These are phyloP conservation scores for Ophion obscuratus DNA, from an alignment of 2,888 invertebrate genomes.

Conservation along the genomic window DNA sequence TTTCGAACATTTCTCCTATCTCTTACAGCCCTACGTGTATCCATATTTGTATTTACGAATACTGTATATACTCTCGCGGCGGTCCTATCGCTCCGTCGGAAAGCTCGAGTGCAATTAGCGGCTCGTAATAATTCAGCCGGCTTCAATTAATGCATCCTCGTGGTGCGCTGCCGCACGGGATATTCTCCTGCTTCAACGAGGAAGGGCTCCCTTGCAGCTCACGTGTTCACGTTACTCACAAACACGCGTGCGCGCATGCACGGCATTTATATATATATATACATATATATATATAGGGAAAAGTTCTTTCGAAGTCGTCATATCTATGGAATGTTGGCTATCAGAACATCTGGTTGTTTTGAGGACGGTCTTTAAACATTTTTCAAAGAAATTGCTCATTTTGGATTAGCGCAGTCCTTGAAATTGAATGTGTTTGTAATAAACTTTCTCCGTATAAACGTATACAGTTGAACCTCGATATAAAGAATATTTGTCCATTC, in stretches of 20 bases:
- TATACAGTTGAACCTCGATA: no score
- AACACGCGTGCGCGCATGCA: constrained; percentile 5
- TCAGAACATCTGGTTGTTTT: background rate
- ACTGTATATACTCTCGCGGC: background rate
- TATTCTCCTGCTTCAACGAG: constrained; percentile 29
- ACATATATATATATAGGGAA: no score
- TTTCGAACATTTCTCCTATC: constrained; percentile 8
- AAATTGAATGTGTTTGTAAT: background rate
- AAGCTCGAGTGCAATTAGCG: constrained; percentile 79
- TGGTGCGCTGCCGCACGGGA: constrained; percentile 60
- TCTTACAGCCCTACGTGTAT: background rate
- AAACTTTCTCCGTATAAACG: no score
- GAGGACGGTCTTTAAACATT: background rate
- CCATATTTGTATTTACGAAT: background rate
- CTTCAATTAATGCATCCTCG: constrained; percentile 80
- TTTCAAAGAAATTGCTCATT: background rate
- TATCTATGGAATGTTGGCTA: constrained; percentile 3
- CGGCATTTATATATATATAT: constrained; percentile 30
- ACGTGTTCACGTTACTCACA: background rate
- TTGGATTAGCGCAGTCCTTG: background rate
- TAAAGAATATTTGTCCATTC: no score
- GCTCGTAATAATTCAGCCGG: constrained; percentile 81
- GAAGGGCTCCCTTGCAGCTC: constrained; percentile 10
- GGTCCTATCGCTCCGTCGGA: constrained; percentile 53
- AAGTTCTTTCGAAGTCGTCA: background rate